These are phyloP conservation scores for Caenorhabditis plicata DNA, from an alignment of 2,888 invertebrate genomes.

Conservation along the genomic window DNA sequence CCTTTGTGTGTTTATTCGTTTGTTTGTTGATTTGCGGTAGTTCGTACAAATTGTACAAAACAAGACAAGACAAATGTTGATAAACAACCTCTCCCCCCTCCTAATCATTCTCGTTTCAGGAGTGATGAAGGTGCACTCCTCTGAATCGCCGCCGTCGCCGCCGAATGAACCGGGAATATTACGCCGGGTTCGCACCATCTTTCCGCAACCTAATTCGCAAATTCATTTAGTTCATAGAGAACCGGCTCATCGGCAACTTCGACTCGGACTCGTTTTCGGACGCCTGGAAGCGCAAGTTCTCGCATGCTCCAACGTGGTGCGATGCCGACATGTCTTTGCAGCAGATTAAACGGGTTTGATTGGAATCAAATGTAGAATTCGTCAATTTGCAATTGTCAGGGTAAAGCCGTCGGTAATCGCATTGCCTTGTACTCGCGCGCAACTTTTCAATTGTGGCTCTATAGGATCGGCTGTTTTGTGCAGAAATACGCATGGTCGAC, in stretches of 20 bases:
- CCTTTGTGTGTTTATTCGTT: no score
- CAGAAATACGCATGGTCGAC: constrained; percentile 47
- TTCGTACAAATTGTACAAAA: no score
- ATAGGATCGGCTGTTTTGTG: constrained; percentile 53
- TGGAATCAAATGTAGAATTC: no score
- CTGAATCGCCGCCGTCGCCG: constrained; percentile 20
- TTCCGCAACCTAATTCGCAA: no score
- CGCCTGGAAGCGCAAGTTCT: constrained; percentile 67
- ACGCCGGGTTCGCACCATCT: no score
- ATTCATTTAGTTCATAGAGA: constrained; percentile 53
- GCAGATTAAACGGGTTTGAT: constrained; percentile 88
- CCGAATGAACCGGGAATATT: constrained; percentile 16
- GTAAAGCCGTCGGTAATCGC: constrained; percentile 57
- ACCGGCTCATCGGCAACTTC: constrained; percentile 54
- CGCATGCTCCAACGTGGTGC: constrained; percentile 81
- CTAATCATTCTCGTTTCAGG: no score
- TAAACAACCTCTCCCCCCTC: no score
- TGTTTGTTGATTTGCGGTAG: no score
- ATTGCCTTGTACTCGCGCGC: constrained; percentile 60
- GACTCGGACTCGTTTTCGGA: constrained; percentile 59
- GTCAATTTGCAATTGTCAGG: constrained; percentile 36
- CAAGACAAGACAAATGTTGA: no score
- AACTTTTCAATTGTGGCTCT: constrained; percentile 58
- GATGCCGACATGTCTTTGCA: constrained; percentile 90
- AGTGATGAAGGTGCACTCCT: constrained; percentile 37